Evolutionary conservation across 2,888 invertebrate genomes (phyloP).

Genomic region (Argyresthia goedartella): DNA sequence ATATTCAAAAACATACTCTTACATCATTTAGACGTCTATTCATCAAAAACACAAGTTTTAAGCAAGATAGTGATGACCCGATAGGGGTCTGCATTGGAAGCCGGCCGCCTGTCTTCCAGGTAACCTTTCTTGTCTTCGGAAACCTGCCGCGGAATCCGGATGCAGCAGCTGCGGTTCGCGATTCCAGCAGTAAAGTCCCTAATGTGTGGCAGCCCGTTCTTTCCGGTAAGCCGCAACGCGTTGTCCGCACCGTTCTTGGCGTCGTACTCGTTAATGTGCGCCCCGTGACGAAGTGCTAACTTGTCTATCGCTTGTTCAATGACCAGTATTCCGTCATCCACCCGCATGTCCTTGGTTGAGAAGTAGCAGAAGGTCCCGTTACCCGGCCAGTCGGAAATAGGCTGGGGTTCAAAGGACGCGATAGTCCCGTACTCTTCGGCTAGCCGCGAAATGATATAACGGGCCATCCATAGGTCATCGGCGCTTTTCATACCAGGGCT

Average conservation of each 20-base stretch:
- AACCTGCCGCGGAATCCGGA: slow-evolving; percentile 93
- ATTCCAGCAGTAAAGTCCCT: slow-evolving; percentile 94
- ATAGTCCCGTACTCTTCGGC: slow-evolving; percentile 89
- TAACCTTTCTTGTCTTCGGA: slow-evolving; percentile 94
- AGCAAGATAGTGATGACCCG: slow-evolving; percentile 83
- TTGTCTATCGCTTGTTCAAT: slow-evolving; percentile 96
- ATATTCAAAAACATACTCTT: too few species aligned
- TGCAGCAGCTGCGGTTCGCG: slow-evolving; percentile 92
- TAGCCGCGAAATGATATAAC: slow-evolving; percentile 85
- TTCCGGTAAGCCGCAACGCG: slow-evolving; percentile 91
- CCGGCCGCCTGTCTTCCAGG: slow-evolving; percentile 93
- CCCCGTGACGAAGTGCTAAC: slow-evolving; percentile 87
- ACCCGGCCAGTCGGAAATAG: slow-evolving; percentile 89
- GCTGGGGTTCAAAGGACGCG: slow-evolving; percentile 78
- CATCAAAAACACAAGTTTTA: slow-evolving; percentile 84
- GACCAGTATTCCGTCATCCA: slow-evolving; percentile 83
- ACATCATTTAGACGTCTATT: slow-evolving; percentile 51
- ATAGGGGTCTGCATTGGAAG: slow-evolving; percentile 94
- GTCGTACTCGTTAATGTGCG: slow-evolving; percentile 96
- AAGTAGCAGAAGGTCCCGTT: slow-evolving; percentile 91
- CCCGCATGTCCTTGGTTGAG: slow-evolving; percentile 89
- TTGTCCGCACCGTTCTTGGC: slow-evolving; percentile 96
- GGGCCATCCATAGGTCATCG: slow-evolving; percentile 90
- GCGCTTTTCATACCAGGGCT: slow-evolving; percentile 85
- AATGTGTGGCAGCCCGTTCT: slow-evolving; percentile 93